Base-by-base conservation (phyloP, 2,888 invertebrate species). In the Galerucella nymphaeae region DNA sequence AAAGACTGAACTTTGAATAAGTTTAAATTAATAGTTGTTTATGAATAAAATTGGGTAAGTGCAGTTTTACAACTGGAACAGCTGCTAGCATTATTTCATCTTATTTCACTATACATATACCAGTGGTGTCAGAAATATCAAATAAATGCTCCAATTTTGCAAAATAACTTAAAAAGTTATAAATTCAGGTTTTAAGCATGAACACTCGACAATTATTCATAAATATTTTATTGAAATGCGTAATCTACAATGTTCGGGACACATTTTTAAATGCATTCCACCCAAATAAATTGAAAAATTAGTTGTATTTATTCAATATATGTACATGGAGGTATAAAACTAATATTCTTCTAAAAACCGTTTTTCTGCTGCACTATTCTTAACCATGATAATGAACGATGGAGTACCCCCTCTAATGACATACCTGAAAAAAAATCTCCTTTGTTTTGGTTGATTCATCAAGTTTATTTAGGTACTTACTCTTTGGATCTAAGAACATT, bases 401-500 rank as follows among this genome's bases (percentile, higher is more conserved):
- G 93, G 93, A 0, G 92, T 92, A 0, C 93, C 93, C 0, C 89
- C 90, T 80, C 88, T 89, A 20, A 93, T 84, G 64, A 90, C 85
- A 83, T 89, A 92, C 77, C 90, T 90, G 80, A 72, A 87, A 87
- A 23, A 23, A 23, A 23, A 23, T 2, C 23, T 23, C 4, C 23
- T 23, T 23, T 23, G n/a, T n/a, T 38, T 38, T 38, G 30, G 8
- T 38, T 38, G 30, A 8, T 38, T 38, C 30, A 38, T 38, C 9
- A 38, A 38, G 30, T 38, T 18, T 3, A 16, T 18, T 10, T 66
- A n/a, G n/a, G n/a, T 23, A 83, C 86, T 84, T 82, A 90, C 89
- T 89, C 89, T 80, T 91, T 88, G 66, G 88, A 85, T 73, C 87
- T 85, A 50, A 95, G 83, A 76, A 93, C 87, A 70, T 92, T 89